Base-by-base conservation (phyloP, 2,797 vertebrate species). In the Pampus argenteus region DNA sequence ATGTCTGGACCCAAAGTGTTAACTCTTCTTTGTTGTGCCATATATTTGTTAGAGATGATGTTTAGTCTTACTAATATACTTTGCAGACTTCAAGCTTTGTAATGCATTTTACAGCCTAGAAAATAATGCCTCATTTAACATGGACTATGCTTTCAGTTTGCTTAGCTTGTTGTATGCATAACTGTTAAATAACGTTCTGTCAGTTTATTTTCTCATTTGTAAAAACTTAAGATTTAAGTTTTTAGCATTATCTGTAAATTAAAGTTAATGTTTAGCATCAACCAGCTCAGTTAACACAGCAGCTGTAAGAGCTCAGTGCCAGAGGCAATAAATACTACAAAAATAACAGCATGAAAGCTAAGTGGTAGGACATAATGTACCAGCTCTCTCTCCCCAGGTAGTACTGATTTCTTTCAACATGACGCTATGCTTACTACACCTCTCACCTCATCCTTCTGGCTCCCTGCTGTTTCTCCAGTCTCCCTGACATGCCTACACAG, bases 401-500 rank as follows among this genome's bases (percentile, higher is more conserved):
- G 76, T 23, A 63, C 81, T 65, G 86, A 87, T 88, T 91, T 82
- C 82, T 85, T 88, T 84, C 81, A 88, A 81, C 88, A 87, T 88
- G 86, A 70, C 52, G 15, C 86, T 83, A 54, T 75, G 81, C 71
- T 84, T 47, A 1, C 84, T 78, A 64, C 78, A 87, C 81, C 79
- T 88, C 84, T 89, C 81, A 86, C 88, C 86, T 83, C 79, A 54
- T 88, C 79, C 82, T 78, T 78, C 73, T 81, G 80, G 80, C 83
- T 81, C 79, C 86, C 86, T 85, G 82, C 89, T 91, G 86, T 55
- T 55, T 90, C 83, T 77, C 79, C 69, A 73, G 74, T 78, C 84
- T 83, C 81, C 66, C 66, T 63, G 76, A 83, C 82, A 88, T 88
- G 81, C 81, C 85, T 81, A 79, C 86, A 79, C 88, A 83, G 84